Evolutionary conservation across 2,888 invertebrate species (phyloP).

Genomic region (Heliconius erato): DNA sequence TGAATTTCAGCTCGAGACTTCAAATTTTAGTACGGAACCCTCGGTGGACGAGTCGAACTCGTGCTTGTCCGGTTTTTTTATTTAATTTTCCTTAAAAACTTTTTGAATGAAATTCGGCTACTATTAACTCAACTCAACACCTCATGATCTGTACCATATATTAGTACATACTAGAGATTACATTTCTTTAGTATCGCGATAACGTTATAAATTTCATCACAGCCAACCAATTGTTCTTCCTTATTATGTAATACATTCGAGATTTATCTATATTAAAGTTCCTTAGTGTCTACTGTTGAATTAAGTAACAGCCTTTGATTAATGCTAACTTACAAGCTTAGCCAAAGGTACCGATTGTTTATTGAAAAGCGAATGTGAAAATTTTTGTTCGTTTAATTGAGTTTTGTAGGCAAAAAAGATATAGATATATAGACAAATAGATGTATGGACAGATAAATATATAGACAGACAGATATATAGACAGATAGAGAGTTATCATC

Average conservation of each 20-base stretch:
- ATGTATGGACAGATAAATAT: no score
- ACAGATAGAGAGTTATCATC: no score
- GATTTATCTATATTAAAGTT: slow-evolving; percentile 20
- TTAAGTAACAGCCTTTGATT: slow-evolving; percentile 26
- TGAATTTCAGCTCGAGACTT: no score
- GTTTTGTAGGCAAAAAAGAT: not conserved
- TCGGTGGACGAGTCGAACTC: no score
- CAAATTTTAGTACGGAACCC: no score
- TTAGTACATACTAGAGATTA: not conserved
- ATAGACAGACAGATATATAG: no score
- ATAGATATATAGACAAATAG: no score
- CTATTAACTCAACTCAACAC: not conserved
- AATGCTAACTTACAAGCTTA: slow-evolving; percentile 1
- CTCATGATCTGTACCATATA: no score
- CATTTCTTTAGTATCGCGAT: not conserved
- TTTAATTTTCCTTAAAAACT: not conserved
- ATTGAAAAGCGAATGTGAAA: not conserved
- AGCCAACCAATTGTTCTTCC: slow-evolving; percentile 21
- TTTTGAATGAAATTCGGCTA: not conserved
- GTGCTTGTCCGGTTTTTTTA: not conserved
- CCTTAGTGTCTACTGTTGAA: slow-evolving; percentile 12
- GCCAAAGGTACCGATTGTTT: slow-evolving; percentile 7
- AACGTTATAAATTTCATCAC: not conserved
- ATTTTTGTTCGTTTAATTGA: not conserved
- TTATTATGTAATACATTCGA: slow-evolving; percentile 9